Base-by-base conservation (phyloP, 2,888 invertebrate species). In the Laothoe populi region DNA sequence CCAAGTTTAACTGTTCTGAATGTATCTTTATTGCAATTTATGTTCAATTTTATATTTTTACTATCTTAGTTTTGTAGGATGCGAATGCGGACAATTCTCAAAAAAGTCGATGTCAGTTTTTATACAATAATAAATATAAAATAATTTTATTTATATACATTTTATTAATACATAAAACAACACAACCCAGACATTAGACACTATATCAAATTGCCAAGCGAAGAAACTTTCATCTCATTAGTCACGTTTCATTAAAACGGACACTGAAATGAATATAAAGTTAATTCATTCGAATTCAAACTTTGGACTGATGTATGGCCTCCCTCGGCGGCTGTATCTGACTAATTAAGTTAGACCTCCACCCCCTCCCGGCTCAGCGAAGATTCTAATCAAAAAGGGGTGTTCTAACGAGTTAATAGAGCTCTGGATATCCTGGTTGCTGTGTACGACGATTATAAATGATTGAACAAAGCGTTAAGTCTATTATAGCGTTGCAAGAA, bases 381-480 rank as follows among this genome's bases (percentile, higher is more conserved):
- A 77, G 69, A 70, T 77, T 73, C 67, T 73, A 74, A 76, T 76
- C 67, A 74, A 73, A 74, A 79, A 82, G 78, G 77, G 78, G 81
- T 75, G 76, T 66, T 76, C 67, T 77, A 77, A 80, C 74, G 72
- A 79, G 81, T 75, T 79, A 72, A 63, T 74, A 82, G 74, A 74
- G 83, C 65, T 82, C 86, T 79, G 71, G 79, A 79, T 85, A 82
- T 68, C 68, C 74, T 86, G 87, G 88, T 73, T 75, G 78, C 77
- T 70, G 72, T 75, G 70, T 66, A 71, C 71, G 73, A 64, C 71
- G 69, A 75, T 88, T 88, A 91, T 92, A 85, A 92, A 91, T 92
- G 88, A 92, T 91, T 90, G 89, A 90, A 87, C 88, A 87, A 84
- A 84, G 84, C 85, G 89, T 84, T 91, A 91, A 91, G 89, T 90